Conservation (phyloP, 2,113 vertebrate genomes). For the Rhinolophus sinicus region DNA sequence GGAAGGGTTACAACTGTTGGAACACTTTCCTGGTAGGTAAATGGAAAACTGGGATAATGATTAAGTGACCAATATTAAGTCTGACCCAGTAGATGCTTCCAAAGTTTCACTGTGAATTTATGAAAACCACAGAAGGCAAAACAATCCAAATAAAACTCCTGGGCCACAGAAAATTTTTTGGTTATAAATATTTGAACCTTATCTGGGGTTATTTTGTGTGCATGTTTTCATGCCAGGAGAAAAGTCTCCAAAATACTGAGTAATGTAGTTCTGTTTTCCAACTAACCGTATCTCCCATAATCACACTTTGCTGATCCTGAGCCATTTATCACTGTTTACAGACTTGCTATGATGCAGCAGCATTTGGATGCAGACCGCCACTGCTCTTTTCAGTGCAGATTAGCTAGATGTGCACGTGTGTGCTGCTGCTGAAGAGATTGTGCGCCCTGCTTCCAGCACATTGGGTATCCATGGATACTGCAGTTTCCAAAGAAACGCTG, state of each 20-base stretch:
- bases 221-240: background rate
- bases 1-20: background rate
- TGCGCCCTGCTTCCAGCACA: slow-evolving; percentile 6
- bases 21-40: background rate
- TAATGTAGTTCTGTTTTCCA: background rate
- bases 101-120: background rate
- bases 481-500: slow-evolving; percentile 67
- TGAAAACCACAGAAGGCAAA: background rate
- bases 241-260: background rate
- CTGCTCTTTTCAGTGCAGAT: background rate
- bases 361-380: background rate
- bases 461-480: background rate
- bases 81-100: background rate
- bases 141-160: slow-evolving; percentile 6
- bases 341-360: background rate
- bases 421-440: slow-evolving; percentile 14
- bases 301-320: background rate
- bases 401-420: background rate
- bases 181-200: slow-evolving; percentile 16
- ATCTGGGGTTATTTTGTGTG: background rate
- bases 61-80: background rate
- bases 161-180: background rate
- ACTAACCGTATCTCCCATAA: background rate
- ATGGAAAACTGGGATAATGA: background rate
- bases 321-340: background rate